phyloP scores from a whole-genome alignment of 2,888 invertebrate genomes.

The Dexiosoma caninum region DNA sequence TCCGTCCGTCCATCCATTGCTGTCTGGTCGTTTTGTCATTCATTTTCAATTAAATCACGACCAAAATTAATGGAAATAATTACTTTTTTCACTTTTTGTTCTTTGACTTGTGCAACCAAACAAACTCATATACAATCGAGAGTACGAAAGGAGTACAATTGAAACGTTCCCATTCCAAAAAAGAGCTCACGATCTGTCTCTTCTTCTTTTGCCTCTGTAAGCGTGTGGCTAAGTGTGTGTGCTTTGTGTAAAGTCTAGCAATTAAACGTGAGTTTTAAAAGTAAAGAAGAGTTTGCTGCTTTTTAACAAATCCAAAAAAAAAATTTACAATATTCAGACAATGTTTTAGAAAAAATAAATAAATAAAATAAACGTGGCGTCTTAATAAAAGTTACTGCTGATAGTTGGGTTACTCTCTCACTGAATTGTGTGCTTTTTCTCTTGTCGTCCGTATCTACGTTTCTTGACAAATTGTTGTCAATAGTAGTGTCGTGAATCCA shows the following conservation, averaged over 20 bases:
- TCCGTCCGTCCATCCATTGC: slow-evolving; percentile 21
- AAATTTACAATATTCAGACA: slow-evolving; percentile 43
- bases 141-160: slow-evolving; percentile 52
- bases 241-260: slow-evolving; percentile 54
- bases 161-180: slow-evolving; percentile 61
- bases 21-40: slow-evolving; percentile 58
- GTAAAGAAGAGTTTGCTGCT: slow-evolving; percentile 46
- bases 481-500: slow-evolving; percentile 46
- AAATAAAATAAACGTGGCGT: slow-evolving; percentile 50
- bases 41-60: slow-evolving; percentile 68
- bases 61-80: slow-evolving; percentile 62
- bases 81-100: slow-evolving; percentile 63
- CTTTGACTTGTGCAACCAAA: slow-evolving; percentile 13
- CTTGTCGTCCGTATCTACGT: slow-evolving; percentile 7
- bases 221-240: not conserved
- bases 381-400: slow-evolving; percentile 50
- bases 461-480: slow-evolving; percentile 63
- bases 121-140: not conserved
- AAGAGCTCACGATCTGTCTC: slow-evolving; percentile 65
- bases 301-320: slow-evolving; percentile 11
- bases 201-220: slow-evolving; percentile 24
- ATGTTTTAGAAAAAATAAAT: slow-evolving; percentile 2
- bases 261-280: slow-evolving; percentile 65
- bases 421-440: not conserved
- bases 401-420: slow-evolving; percentile 23